Evolutionary conservation across 2,888 invertebrate species (phyloP), one percentile per base, ranked within the genome.

Genomic region (Leptothorax acervorum): DNA sequence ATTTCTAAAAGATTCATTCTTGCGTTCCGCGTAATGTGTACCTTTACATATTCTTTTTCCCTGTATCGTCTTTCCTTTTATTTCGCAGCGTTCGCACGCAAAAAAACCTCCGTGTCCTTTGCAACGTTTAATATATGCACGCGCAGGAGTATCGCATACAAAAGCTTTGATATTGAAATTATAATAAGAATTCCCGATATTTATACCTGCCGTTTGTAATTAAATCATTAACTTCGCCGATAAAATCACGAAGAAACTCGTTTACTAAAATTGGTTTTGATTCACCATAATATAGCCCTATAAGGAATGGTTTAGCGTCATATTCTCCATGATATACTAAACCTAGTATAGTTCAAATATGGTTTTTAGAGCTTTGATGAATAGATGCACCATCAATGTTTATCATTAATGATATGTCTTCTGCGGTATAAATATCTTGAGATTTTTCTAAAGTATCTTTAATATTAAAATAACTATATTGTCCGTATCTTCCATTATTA

Each of bases 311-410:
- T 18, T 66, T 45, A 45, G 66, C 48, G 15, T 48, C 65, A 45
- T 65, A 66, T 48, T 45, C 2, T 3, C 3, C 6, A 42, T 65
- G 3, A 42, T 65, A 11, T 65, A 65, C 5, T 65, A 42, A 9
- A 39, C 65, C 65, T 65, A 65, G 9, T 42, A 65, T 42, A 23
- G 65, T 65, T 42, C n/a, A 65, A 65, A 65, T 23, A 63, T 42
- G 18, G 3, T 65, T 65, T 4, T 42, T 42, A 8, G 39, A 65
- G 6, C n/a, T 65, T 11, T 65, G 39, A 12, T 65, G 39, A 42
- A 65, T 42, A 1, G 39, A 4, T 65, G 65, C 65, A 65, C 63
- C 63, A 63, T 63, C 39, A 63, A 63, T 39, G 4, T 63, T 63
- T 9, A 63, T 63, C n/a, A 63, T n/a, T 63, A 63, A 63, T 18